Conservation (phyloP, 2,797 vertebrate species). For the Iguana delicatissima region DNA sequence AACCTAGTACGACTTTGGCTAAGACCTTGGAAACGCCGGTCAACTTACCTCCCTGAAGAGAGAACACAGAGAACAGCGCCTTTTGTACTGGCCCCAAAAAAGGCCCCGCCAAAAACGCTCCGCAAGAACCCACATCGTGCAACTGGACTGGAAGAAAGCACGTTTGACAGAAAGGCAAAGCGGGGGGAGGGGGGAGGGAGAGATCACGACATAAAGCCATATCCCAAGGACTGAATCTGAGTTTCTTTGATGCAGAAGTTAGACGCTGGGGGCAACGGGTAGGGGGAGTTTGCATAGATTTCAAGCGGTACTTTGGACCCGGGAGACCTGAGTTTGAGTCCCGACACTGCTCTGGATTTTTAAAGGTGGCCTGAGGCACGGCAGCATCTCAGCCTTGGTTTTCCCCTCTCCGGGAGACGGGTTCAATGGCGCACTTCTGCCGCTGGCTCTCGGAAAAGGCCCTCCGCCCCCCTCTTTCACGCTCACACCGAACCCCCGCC, state of each 20-base stretch:
- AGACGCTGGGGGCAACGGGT: background rate
- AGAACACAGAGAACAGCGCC: no score
- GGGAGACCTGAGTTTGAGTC: slow-evolving; percentile 5
- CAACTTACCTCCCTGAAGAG: no score
- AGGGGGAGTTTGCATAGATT: slow-evolving; percentile 38
- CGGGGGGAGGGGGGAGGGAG: no score
- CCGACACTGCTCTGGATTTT: background rate
- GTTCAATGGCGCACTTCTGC: background rate
- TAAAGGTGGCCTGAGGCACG: background rate
- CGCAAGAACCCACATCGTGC: background rate
- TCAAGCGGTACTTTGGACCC: slow-evolving; percentile 8
- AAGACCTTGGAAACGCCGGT: no score
- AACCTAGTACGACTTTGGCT: no score
- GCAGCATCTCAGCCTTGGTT: background rate
- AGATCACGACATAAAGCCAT: background rate
- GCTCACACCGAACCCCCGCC: background rate
- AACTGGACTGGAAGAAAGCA: background rate
- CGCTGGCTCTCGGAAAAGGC: background rate
- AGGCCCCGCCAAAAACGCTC: background rate
- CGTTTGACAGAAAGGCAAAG: background rate
- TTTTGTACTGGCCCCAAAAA: background rate
- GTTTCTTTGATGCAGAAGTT: background rate
- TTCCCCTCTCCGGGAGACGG: slow-evolving; percentile 11
- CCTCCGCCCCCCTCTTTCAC: background rate
- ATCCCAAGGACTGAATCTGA: background rate